Percentiles rank a stretch among this genome's conserved stretches.
Conservation (phyloP, 2,113 vertebrate species). For the Mustela lutreola region DNA sequence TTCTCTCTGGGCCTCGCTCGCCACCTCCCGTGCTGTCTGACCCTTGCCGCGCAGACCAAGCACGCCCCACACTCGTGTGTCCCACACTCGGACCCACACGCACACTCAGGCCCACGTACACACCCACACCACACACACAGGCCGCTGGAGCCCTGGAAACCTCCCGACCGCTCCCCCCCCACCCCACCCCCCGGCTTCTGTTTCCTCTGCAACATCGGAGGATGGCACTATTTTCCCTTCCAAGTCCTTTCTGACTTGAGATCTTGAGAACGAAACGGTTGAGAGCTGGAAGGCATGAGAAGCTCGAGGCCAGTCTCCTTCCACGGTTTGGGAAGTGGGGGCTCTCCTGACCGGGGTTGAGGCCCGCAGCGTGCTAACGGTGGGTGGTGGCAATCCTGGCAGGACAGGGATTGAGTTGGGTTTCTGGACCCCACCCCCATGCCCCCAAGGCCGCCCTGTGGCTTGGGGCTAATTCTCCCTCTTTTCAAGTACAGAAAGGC, state of each 20-base stretch:
- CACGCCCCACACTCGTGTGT: fast-evolving
- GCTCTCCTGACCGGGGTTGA: too few relatives aligned
- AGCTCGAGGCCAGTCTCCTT: too few relatives aligned
- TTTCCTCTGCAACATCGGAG: not conserved
- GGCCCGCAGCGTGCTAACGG: too few relatives aligned
- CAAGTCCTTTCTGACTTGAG: not conserved
- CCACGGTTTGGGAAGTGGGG: not conserved
- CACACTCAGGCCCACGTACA: too few relatives aligned
- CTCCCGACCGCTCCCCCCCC: not conserved
- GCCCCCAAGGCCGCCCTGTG: fast-evolving
- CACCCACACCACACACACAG: too few relatives aligned
- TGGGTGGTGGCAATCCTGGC: fast-evolving
- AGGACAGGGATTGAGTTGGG: not conserved
- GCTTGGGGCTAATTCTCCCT: not conserved
- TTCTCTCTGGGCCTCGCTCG: not conserved
- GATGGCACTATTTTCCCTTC: not conserved
- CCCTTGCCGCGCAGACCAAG: not conserved
- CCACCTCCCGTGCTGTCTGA: not conserved
- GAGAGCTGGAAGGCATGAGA: fast-evolving
- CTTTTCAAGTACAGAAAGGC: not conserved
- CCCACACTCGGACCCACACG: too few relatives aligned
- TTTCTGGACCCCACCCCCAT: not conserved
- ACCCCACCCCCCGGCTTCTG: fast-evolving
- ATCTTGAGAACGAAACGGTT: not conserved
- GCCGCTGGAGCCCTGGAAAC: not conserved